phyloP scores from a whole-genome alignment of 2,888 invertebrate species.

The Apodemia mormo region DNA sequence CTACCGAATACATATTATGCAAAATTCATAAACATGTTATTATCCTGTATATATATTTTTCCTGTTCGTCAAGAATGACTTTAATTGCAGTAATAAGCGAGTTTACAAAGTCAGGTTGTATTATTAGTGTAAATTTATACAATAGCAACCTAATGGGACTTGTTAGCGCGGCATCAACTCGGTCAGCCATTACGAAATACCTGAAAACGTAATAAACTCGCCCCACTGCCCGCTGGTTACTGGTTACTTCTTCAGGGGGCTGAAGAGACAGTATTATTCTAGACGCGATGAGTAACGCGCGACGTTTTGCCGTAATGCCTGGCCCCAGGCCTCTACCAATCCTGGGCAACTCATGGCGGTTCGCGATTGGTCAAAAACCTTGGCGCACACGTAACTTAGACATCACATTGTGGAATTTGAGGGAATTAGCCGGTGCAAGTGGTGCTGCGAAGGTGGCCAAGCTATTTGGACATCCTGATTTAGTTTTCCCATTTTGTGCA shows the following conservation, averaged over 20 bases:
- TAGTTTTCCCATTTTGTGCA: conserved; percentile 87
- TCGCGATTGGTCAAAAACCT: conserved; percentile 81
- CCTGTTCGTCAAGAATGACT: background rate
- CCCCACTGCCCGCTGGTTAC: conserved; percentile 57
- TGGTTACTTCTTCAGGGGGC: conserved; percentile 50
- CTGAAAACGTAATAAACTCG: conserved; percentile 66
- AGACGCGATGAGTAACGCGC: conserved; percentile 66
- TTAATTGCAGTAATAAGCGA: conserved; percentile 2
- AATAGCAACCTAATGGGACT: background rate
- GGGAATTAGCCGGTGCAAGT: conserved; percentile 72
- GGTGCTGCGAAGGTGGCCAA: conserved; percentile 85
- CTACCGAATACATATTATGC: background rate
- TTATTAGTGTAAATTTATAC: conserved; percentile 19
- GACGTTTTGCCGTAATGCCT: conserved; percentile 85
- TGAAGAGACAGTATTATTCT: conserved; percentile 58
- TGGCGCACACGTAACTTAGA: conserved; percentile 79
- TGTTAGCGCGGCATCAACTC: conserved; percentile 45
- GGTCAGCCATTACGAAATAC: conserved; percentile 60
- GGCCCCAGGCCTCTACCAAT: conserved; percentile 88
- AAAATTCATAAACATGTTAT: background rate
- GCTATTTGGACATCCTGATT: conserved; percentile 88
- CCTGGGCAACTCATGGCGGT: conserved; percentile 91
- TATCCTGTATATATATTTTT: background rate
- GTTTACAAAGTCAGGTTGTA: conserved; percentile 26
- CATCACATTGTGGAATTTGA: conserved; percentile 73